A percentile compares a stretch with the other conserved stretches of the same genome.
phyloP scores from a whole-genome alignment of 2,113 vertebrate species.

The Hippocampus mohnikei region DNA sequence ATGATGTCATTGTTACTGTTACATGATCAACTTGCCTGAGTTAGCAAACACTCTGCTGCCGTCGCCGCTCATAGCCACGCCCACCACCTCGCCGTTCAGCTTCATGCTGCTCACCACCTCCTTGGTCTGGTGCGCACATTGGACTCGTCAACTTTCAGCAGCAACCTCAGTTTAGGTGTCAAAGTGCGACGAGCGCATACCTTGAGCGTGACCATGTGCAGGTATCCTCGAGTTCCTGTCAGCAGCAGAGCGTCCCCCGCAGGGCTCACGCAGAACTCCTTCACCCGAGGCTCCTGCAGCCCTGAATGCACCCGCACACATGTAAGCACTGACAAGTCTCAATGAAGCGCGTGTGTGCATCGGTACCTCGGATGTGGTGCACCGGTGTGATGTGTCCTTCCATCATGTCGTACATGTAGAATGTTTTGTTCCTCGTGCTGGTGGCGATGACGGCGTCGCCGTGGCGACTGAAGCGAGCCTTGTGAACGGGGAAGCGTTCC shows the following conservation, averaged over 20 bases:
- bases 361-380: slow-evolving; percentile 78
- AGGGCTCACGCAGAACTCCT: slow-evolving; percentile 84
- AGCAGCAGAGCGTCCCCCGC: slow-evolving; percentile 86
- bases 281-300: slow-evolving; percentile 81
- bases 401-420: slow-evolving; percentile 97
- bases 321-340: no score
- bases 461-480: slow-evolving; percentile 80
- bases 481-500: slow-evolving; percentile 85
- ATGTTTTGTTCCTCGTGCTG: slow-evolving; percentile 80
- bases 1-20: neutral
- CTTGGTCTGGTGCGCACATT: slow-evolving; percentile 75
- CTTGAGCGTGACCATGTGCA: slow-evolving; percentile 89
- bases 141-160: neutral
- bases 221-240: slow-evolving; percentile 82
- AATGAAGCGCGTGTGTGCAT: neutral
- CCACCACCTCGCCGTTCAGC: slow-evolving; percentile 78
- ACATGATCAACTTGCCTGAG: slow-evolving; percentile 66
- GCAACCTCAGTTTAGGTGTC: neutral
- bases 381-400: slow-evolving; percentile 82
- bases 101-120: slow-evolving; percentile 89
- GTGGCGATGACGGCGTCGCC: slow-evolving; percentile 89
- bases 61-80: slow-evolving; percentile 79
- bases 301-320: slow-evolving; percentile 64
- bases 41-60: slow-evolving; percentile 80
- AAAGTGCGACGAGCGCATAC: slow-evolving; percentile 28